Evolutionary conservation across 2,888 invertebrate species (phyloP), one percentile per base, ranked within the genome.

Genomic region (Drosophila colorata): DNA sequence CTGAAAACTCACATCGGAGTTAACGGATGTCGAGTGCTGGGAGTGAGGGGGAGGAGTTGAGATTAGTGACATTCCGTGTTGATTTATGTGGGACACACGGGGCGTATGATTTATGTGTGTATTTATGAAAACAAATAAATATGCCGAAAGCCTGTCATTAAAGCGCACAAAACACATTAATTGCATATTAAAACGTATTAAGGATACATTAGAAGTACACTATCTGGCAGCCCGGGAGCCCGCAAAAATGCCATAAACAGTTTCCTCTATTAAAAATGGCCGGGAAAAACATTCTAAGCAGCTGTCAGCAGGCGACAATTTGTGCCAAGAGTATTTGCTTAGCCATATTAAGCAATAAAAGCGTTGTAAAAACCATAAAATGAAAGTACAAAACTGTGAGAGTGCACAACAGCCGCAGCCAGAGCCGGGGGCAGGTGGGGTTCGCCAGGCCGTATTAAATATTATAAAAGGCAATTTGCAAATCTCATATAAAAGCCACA

Each of bases 381-480:
- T 61, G 72, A 71, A 74, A 81, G 79, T 74, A 81, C 78, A 68
- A 66, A 76, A 66, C 68, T 56, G 44, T 51, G 46, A 14, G 31
- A 11, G 57, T 28, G 37, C 43, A 53, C 52, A 60, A 44, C 52
- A 20, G 44, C 43, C 31, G 9, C 14, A 28, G 40, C 16, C 16
- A 18, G 35, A n/a, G 16, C 20, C 35, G 9, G 35, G 4, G 4
- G 0, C 18, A 9, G 9, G 38, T 14, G 37, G 31, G 28, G 14
- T 13, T 40, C 47, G 60, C 35, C 25, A 37, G 35, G 48, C 53
- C 53, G 63, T 85, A 80, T 87, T 84, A 84, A 84, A 87, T 84
- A 87, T 77, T 84, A 87, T 81, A 80, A 85, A 82, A 82, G 88
- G 78, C 72, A 82, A 85, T 87, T 87, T 84, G 70, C 74, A 73